A percentile compares a stretch with the other conserved stretches of the same genome.
Evolutionary conservation across 1,140 invertebrate genomes (phyloP).

Genomic region (Pararge aegeria): DNA sequence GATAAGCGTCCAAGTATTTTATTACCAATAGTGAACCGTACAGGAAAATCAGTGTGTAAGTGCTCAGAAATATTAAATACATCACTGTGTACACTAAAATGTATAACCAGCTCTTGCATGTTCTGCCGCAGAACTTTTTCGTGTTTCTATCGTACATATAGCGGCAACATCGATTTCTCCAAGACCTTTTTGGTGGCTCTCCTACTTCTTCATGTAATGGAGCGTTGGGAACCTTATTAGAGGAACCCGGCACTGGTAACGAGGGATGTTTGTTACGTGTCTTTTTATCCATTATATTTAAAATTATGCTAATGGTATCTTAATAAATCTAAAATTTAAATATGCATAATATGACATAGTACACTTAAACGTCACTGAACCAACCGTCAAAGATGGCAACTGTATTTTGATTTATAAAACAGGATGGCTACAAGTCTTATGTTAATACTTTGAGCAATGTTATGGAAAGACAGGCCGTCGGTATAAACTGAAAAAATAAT

Average conservation of each 20-base stretch:
- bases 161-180: conserved; percentile 28
- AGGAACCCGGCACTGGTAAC: conserved; percentile 21
- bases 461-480: no score
- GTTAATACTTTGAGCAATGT: no score
- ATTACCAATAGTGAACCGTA: conserved; percentile 44
- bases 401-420: no score
- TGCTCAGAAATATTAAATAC: conserved; percentile 55
- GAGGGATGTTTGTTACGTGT: conserved; percentile 18
- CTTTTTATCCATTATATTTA: neutral
- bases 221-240: conserved; percentile 17
- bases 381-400: neutral
- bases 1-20: conserved; percentile 35
- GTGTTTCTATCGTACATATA: conserved; percentile 50
- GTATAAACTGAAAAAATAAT: no score
- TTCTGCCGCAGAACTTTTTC: conserved; percentile 46
- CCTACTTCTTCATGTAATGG: neutral
- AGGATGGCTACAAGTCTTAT: no score
- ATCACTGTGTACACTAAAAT: conserved; percentile 55
- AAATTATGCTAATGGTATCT: neutral
- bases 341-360: neutral
- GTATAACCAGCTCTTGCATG: conserved; percentile 46
- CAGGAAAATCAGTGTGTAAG: conserved; percentile 55
- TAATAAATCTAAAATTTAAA: neutral
- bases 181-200: conserved; percentile 3
- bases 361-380: no score